Base-by-base conservation (phyloP, 2,888 invertebrate genomes). In the Mesodorylaimus sp. region DNA sequence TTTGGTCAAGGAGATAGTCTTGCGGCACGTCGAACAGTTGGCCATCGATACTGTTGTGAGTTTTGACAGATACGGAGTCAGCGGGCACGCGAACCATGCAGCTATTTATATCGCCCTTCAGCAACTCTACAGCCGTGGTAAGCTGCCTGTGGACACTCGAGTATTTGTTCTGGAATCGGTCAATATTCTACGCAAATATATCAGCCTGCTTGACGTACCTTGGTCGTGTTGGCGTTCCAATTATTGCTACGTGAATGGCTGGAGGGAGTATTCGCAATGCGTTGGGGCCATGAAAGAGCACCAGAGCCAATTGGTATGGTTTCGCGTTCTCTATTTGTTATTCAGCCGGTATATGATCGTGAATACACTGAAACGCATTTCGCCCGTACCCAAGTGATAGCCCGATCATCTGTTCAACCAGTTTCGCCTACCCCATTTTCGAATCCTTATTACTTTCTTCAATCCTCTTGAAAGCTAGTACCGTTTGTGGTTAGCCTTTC, bases 291-390 rank as follows among this genome's bases (percentile, higher is more conserved):
- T 93, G 63, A 59, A 53, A 21, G 2, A 7, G 3, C 41, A 93
- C 66, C 70, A 74, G 57, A 85, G 86, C n/a, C 93, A 95, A 68
- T 78, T 85, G 72, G 77, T 83, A 38, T 95, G 93, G 93, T 93
- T 83, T 70, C 76, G 93, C 52, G 76, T 78, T 63, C 72, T 93
- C 2, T 91, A 88, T 64, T 78, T 91, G 59, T 65, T 77, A 39
- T 83, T 87, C 70, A 89, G 89, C 16, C 76, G 88, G 49, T 93
- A 91, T 66, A 80, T 86, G 72, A 74, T 84, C 57, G 80, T 93
- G 54, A 93, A 93, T 68, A 84, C 87, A 1, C 73, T 87, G 24
- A 48, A 51, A 27, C 45, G 45, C 2, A 49, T 53, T n/a, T n/a
- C n/a, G n/a, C n/a, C n/a, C n/a, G n/a, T n/a, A n/a, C n/a, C n/a